Base-by-base conservation (phyloP, 1,140 invertebrate species). In the Nautilus pompilius region DNA sequence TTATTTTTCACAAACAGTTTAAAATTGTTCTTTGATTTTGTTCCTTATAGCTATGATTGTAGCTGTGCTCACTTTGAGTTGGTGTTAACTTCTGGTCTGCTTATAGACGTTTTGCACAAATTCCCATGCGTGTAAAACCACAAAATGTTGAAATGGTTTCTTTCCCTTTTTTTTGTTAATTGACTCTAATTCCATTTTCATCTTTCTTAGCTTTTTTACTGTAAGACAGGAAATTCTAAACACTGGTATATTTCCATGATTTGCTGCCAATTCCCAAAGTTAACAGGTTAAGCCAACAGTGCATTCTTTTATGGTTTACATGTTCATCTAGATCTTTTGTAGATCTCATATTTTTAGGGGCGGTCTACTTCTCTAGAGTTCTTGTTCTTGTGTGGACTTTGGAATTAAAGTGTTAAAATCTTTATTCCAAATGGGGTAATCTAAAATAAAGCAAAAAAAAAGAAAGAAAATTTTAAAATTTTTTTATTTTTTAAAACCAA, bases 21-120 rank as follows among this genome's bases (percentile, higher is more conserved):
- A n/a, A n/a, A n/a, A n/a, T n/a, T n/a, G n/a, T n/a, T n/a, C n/a
- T n/a, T n/a, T n/a, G n/a, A n/a, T n/a, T n/a, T n/a, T n/a, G n/a
- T n/a, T n/a, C n/a, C n/a, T n/a, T n/a, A n/a, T n/a, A n/a, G n/a
- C n/a, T n/a, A n/a, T n/a, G 63, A 48, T 34, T 65, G 30, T 62
- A 66, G 61, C 63, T 63, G 24, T 64, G 62, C 32, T 49, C 63
- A 58, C 48, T 58, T 28, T 49, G 34, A 24, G 53, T 49, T 15
- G 36, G 29, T 56, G 58, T 51, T 33, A 10, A 36, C 2, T 17
- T 22, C 30, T 33, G 34, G 34, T 58, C 26, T 29, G 28, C 17
- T 17, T 58, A 34, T 15, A 34, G n/a, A 58, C 26, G 56, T 24
- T 22, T 58, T 26, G 41, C 32, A 17, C n/a, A 58, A 22, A 15